Evolutionary conservation across 2,797 vertebrate genomes (phyloP).

Genomic region (Orestias chungarensis): DNA sequence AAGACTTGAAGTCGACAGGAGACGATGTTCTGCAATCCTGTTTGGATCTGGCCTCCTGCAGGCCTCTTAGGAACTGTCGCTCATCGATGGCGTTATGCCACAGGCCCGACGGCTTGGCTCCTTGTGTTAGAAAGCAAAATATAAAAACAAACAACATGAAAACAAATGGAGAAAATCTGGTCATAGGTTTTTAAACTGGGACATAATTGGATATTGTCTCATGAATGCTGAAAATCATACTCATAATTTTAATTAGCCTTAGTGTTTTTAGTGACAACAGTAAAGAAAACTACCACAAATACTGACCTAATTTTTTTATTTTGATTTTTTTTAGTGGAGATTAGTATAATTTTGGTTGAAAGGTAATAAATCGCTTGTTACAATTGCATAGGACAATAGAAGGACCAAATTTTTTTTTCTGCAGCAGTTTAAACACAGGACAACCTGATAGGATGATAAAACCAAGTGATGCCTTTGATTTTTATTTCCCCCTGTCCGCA

Average conservation of each 20-base stretch:
- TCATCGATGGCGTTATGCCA: slow-evolving; percentile 43
- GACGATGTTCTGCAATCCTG: slow-evolving; percentile 55
- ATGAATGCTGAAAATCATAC: background rate
- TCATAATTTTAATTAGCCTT: background rate
- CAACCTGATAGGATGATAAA: too few relatives aligned
- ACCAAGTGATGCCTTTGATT: too few relatives aligned
- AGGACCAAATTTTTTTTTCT: too few relatives aligned
- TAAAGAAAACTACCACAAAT: too few relatives aligned
- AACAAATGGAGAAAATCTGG: background rate
- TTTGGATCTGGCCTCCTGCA: slow-evolving; percentile 19
- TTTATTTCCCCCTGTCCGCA: too few relatives aligned
- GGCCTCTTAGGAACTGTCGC: slow-evolving; percentile 43
- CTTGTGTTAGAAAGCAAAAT: slow-evolving; percentile 18
- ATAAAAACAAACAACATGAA: background rate
- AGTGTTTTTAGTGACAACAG: background rate
- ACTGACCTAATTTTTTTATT: too few relatives aligned
- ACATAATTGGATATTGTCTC: background rate
- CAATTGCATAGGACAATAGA: too few relatives aligned
- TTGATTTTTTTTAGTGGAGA: too few relatives aligned
- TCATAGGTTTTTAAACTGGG: background rate
- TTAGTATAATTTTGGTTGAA: too few relatives aligned
- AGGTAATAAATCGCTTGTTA: too few relatives aligned
- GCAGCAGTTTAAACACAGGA: too few relatives aligned
- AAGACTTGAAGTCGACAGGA: slow-evolving; percentile 46
- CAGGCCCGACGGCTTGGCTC: slow-evolving; percentile 3